Base-by-base conservation (phyloP, 2,797 vertebrate species). In the Clarias pachynema region DNA sequence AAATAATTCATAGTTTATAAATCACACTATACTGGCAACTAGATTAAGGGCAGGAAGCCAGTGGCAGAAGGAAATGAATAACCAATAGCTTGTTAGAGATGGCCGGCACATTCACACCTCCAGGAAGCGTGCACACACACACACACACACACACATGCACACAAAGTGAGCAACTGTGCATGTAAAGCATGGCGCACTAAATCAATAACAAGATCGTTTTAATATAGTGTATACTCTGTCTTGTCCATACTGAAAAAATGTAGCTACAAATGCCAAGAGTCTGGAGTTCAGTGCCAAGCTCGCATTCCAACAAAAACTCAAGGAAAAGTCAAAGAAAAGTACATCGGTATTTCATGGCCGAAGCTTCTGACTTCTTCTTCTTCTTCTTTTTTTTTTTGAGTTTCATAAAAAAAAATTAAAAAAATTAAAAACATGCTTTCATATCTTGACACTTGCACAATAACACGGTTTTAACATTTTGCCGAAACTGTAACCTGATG, bases 61-160 rank as follows among this genome's bases (percentile, higher is more conserved):
- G 79, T 37, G 14, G 56, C 81, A 82, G 63, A 82, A 82, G 65
- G 81, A 82, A 72, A 70, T 82, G 66, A 70, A 70, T 72, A 82
- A 72, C 68, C 49, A 70, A 18, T 59, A 37, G 68, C 68, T 82
- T 82, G 29, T 82, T 82, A 72, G 81, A 24, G 15, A 60, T 40
- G 81, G 65, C 56, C 24, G n/a, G 31, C 53, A 72, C 24, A 80
- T 82, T 80, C 78, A 82, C 63, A 82, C 80, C 49, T 69, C 29
- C 5, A 57, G 29, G 12, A 82, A 69, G 9, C 73, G 12, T 37
- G 14, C 56, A 62, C 73, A 57, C 49, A 22, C 62, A 29, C 56
- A 79, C 79, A 81, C 63, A 69, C 49, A 59, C 75, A 78, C 75
- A 78, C 75, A 78, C 72, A 75, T 53, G 59, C 78, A 65, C 63